These are phyloP conservation scores for Tetramorium parvispinum DNA, from an alignment of 1,140 invertebrate genomes.

Conservation along the genomic window DNA sequence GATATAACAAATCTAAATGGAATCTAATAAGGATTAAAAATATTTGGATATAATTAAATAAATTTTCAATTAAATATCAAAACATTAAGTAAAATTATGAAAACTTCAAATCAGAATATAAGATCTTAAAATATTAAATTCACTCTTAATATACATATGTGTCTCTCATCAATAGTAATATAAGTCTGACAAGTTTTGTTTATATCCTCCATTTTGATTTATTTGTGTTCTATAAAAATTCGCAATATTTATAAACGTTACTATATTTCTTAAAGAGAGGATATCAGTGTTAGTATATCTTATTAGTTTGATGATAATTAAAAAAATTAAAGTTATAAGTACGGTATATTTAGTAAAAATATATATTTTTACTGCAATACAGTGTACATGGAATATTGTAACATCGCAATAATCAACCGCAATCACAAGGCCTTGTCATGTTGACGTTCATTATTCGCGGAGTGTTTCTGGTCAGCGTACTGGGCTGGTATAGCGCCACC, in stretches of 20 bases:
- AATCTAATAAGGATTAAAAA: not conserved
- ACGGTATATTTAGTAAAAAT: not conserved
- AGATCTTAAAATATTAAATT: not conserved
- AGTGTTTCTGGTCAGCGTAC: slow-evolving; percentile 82
- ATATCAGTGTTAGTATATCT: not conserved
- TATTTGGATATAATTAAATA: not conserved
- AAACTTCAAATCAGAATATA: not conserved
- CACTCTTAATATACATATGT: not conserved
- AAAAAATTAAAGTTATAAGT: not conserved
- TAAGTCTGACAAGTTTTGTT: not conserved
- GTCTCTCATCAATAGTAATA: not conserved
- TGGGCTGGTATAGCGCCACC: slow-evolving; percentile 85
- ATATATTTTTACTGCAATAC: not conserved
- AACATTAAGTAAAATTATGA: not conserved
- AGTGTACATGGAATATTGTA: not conserved
- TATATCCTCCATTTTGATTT: not conserved
- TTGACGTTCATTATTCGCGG: slow-evolving; percentile 81
- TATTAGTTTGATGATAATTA: not conserved
- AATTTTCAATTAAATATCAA: slow-evolving; percentile 1
- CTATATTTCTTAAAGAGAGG: not conserved
- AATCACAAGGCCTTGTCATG: slow-evolving; percentile 72
- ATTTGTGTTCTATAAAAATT: not conserved
- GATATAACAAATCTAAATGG: not conserved
- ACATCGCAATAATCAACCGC: not conserved
- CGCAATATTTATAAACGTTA: not conserved